Evolutionary conservation across 2,888 invertebrate genomes (phyloP), one percentile per base, ranked within the genome.

Genomic region (Heliconius hortense): DNA sequence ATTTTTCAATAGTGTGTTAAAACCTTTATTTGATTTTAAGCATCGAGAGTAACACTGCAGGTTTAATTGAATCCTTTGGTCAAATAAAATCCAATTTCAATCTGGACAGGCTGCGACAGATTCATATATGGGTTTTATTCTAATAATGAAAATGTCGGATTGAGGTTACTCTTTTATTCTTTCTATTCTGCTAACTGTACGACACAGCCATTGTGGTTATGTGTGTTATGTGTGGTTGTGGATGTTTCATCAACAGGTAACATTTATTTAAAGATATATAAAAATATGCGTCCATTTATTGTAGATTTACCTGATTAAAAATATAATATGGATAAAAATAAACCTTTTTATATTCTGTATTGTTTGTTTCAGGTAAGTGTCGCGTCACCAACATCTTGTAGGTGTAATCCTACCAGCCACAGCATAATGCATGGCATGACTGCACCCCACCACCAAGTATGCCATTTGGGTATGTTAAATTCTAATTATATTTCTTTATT

Each of bases 1-100:
- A 31, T 18, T 21, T 69, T 56, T 56, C 8, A 31, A 56, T 53
- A 56, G n/a, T 35, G n/a, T 56, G 24, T 69, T n/a, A 21, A 15
- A 56, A 35, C 5, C 21, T 39, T 63, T 74, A 35, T 35, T 74
- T 62, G 26, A 69, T 74, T 48, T 68, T 28, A 24, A 63, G 15
- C n/a, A 70, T 39, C 56, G 64, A 15, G 43, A 43, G 28, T 63
- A 72, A 70, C 78, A 69, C 53, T 82, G 84, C 80, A 79, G 80
- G 87, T 85, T 89, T 90, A 91, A 90, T 91, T 90, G 88, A 86
- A 90, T 88, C 84, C 85, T 83, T 82, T 83, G 83, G 77, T 82
- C 85, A 82, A 87, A 89, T 87, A 72, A 76, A 78, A 76, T 76
- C 69, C 78, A 78, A 79, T 78, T 78, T 74, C 76, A 86, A 84